Evolutionary conservation across 2,888 invertebrate species (phyloP).

Genomic region (Minunthozetes semirufus): DNA sequence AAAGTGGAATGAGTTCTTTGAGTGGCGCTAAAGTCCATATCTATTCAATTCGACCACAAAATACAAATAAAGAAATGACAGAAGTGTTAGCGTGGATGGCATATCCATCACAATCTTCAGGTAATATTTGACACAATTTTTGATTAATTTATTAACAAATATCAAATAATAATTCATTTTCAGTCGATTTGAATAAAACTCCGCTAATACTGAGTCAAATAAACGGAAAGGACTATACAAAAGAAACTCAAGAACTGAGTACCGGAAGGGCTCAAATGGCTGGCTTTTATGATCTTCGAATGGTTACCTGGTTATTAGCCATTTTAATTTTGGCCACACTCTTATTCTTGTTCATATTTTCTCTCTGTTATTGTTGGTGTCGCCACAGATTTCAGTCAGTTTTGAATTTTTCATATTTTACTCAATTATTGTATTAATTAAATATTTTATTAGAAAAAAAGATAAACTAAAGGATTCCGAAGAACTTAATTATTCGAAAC

Average conservation of each 20-base stretch:
- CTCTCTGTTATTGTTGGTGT: slow-evolving; percentile 38
- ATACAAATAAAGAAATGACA: neutral
- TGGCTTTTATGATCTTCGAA: slow-evolving; percentile 35
- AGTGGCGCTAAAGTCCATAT: slow-evolving; percentile 42
- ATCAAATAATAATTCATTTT: slow-evolving; percentile 19
- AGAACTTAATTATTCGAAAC: slow-evolving; percentile 5
- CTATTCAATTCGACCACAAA: slow-evolving; percentile 33
- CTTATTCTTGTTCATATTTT: slow-evolving; percentile 39
- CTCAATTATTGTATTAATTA: neutral
- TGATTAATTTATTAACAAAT: neutral
- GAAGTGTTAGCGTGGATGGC: slow-evolving; percentile 40
- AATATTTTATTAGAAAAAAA: neutral
- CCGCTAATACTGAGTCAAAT: neutral
- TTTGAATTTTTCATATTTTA: neutral
- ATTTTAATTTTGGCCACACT: slow-evolving; percentile 38
- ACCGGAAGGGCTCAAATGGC: slow-evolving; percentile 27
- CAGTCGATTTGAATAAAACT: slow-evolving; percentile 7
- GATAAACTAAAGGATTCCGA: neutral
- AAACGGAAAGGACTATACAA: neutral
- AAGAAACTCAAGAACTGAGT: neutral
- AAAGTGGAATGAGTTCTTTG: slow-evolving; percentile 40
- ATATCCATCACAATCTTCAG: slow-evolving; percentile 39
- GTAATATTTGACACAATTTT: too few relatives aligned
- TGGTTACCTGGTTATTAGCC: slow-evolving; percentile 40
- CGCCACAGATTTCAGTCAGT: neutral